Conservation (phyloP, 2,888 invertebrate genomes). For the Caenorhabditis japonica region DNA sequence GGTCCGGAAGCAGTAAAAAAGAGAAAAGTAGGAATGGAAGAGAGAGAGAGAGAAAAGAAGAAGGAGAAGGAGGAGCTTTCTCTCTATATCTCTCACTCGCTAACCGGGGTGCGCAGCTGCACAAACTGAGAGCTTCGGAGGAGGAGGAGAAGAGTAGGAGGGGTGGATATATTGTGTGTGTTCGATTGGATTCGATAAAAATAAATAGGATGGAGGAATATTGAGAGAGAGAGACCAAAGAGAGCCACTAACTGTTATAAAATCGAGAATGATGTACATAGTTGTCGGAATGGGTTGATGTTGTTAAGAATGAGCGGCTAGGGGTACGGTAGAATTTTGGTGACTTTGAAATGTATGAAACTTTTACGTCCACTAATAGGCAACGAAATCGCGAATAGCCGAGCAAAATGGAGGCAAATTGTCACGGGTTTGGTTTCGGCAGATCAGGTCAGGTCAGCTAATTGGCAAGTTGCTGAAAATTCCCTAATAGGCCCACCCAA, state of each 20-base stretch:
- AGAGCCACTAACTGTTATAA: conserved; percentile 9
- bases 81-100: too few species aligned
- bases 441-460: too few species aligned
- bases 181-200: conserved; percentile 22
- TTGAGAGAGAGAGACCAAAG: not conserved
- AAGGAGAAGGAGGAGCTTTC: conserved; percentile 13
- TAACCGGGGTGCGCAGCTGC: conserved; percentile 42
- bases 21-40: not conserved
- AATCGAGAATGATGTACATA: conserved; percentile 9
- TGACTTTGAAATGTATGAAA: not conserved
- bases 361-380: too few species aligned
- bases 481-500: too few species aligned
- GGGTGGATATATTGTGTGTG: conserved; percentile 26
- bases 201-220: too few species aligned
- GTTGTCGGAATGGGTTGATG: conserved; percentile 4
- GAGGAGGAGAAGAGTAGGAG: not conserved
- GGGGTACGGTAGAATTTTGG: not conserved
- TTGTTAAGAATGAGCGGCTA: not conserved
- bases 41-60: conserved; percentile 1
- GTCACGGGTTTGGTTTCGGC: too few species aligned
- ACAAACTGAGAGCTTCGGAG: conserved; percentile 36
- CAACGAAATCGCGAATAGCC: too few species aligned
- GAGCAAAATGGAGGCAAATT: too few species aligned
- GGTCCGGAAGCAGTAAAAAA: conserved; percentile 10
- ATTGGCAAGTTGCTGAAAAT: too few species aligned